A percentile compares a stretch with the other conserved stretches of the same genome.
Conservation (phyloP, 2,113 vertebrate genomes). For the rabbit (Oryctolagus cuniculus) region mOryCun1.1 NC_091447.1:38858501-38859000, state of each 20-base stretch:
- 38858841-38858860: slow-evolving; percentile 38
- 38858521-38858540: neutral
- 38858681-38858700: neutral
- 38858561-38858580: neutral
- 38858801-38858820: neutral
- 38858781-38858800: slow-evolving; percentile 21
- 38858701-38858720: neutral
- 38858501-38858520: neutral
- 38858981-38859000: slow-evolving; percentile 1
- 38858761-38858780: neutral
- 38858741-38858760: slow-evolving; percentile 55
- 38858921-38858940: neutral
- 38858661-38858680: neutral
- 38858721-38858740: slow-evolving; percentile 27
- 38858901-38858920: neutral
- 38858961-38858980: neutral
- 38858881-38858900: slow-evolving; percentile 37
- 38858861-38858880: neutral
- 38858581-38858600: neutral
- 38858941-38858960: neutral
- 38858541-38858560: neutral
- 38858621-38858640: neutral
- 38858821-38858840: slow-evolving; percentile 43
- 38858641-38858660: neutral
- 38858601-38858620: neutral